Conservation (phyloP, 2,113 vertebrate species). For the Podarcis raffonei region DNA sequence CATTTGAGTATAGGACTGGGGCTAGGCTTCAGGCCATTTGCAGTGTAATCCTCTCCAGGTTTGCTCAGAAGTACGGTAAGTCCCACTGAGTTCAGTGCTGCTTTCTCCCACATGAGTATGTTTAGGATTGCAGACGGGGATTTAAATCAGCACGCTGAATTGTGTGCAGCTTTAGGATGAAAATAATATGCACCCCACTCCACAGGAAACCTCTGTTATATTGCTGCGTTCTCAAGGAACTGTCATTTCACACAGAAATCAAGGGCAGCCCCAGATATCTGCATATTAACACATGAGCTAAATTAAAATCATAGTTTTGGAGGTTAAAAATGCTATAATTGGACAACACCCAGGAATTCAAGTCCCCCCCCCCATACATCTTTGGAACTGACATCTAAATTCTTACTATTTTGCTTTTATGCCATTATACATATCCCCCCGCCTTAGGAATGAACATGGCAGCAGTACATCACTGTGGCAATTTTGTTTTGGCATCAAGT, state of each 20-base stretch:
- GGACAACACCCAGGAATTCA: not conserved
- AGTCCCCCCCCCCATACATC: not conserved
- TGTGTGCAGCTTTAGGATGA: not conserved
- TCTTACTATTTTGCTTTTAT: slow-evolving; percentile 31
- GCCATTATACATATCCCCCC: not conserved
- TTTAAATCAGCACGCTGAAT: not conserved
- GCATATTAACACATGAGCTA: not conserved
- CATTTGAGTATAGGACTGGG: not conserved
- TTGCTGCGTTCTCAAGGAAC: not conserved
- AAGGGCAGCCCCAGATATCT: not conserved
- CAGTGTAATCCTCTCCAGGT: not conserved
- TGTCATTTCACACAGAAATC: not conserved
- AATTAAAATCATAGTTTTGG: not conserved
- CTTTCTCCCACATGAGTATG: not conserved
- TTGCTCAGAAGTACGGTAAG: not conserved
- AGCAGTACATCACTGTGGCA: slow-evolving; percentile 22
- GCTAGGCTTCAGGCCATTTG: not conserved
- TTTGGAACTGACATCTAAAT: slow-evolving; percentile 19
- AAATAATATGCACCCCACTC: not conserved
- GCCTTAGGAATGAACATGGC: slow-evolving; percentile 3
- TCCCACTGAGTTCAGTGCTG: not conserved
- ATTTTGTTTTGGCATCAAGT: slow-evolving; percentile 33
- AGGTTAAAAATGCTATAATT: not conserved
- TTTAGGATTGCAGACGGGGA: not conserved
- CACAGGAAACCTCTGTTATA: not conserved